Percentiles rank a stretch among this genome's conserved stretches.
phyloP scores from a whole-genome alignment of 2,888 invertebrate genomes.

The Cremastinae sp. region DNA sequence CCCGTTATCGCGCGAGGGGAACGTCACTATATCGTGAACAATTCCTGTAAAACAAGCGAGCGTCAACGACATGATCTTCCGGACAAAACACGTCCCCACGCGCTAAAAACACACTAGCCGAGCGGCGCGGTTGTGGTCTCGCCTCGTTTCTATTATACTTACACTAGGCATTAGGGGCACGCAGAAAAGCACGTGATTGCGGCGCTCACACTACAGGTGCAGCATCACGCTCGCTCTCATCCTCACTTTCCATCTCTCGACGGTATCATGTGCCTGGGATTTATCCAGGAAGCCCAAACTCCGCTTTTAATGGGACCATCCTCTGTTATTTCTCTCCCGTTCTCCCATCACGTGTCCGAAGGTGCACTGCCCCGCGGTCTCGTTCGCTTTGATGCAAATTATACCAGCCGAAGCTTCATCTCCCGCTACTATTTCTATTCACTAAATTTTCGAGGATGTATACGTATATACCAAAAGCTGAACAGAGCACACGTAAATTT shows the following conservation, averaged over 20 bases:
- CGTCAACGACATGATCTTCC: not conserved
- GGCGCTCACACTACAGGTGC: slow-evolving; percentile 3
- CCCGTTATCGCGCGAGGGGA: slow-evolving; percentile 6
- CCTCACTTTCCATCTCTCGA: no score
- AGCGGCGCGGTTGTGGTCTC: slow-evolving; percentile 42
- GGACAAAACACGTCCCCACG: not conserved
- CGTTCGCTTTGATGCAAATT: slow-evolving; percentile 48
- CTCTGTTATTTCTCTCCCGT: not conserved
- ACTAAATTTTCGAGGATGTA: not conserved
- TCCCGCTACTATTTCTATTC: not conserved
- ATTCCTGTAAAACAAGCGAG: slow-evolving; percentile 37
- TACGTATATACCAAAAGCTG: not conserved
- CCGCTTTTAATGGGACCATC: slow-evolving; percentile 45
- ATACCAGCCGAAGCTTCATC: slow-evolving; percentile 6
- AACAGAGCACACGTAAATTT: no score
- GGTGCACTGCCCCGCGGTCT: slow-evolving; percentile 22
- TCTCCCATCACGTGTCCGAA: slow-evolving; percentile 27
- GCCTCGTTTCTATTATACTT: slow-evolving; percentile 19
- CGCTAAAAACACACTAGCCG: slow-evolving; percentile 33
- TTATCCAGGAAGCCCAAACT: not conserved
- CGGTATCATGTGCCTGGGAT: no score
- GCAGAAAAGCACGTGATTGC: slow-evolving; percentile 1
- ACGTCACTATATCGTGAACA: slow-evolving; percentile 40
- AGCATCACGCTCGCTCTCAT: not conserved
- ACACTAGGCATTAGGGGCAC: slow-evolving; percentile 14